Conservation (phyloP, 2,888 invertebrate species). For the Brenthis daphne region DNA sequence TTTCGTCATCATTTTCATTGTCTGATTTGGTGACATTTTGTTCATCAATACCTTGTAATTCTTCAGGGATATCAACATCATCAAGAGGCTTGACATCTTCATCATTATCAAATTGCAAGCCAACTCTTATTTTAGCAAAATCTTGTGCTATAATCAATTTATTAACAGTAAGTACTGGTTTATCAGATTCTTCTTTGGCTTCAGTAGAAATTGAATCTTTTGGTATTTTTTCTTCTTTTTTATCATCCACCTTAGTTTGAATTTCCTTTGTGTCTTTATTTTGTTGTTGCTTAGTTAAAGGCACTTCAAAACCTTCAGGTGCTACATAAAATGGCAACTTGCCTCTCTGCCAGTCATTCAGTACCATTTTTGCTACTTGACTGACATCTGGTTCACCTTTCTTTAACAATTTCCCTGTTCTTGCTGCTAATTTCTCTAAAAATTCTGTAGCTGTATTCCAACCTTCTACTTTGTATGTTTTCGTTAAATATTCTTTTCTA, state of each 20-base stretch:
- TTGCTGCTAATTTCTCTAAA: conserved; percentile 93
- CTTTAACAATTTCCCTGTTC: conserved; percentile 94
- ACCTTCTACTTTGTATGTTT: conserved; percentile 92
- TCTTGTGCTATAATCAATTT: conserved; percentile 87
- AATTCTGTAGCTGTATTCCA: conserved; percentile 94
- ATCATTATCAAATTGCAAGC: conserved; percentile 84
- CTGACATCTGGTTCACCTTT: conserved; percentile 98
- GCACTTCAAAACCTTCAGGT: conserved; percentile 91
- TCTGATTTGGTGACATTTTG: conserved; percentile 56
- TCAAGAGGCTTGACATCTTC: conserved; percentile 85
- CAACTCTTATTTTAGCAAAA: conserved; percentile 90
- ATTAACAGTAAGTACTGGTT: conserved; percentile 63
- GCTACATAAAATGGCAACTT: conserved; percentile 96
- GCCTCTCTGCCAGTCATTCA: conserved; percentile 99
- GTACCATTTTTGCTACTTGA: conserved; percentile 94
- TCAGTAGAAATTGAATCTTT: conserved; percentile 58
- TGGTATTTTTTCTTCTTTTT: conserved; percentile 51
- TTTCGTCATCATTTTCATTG: conserved; percentile 37
- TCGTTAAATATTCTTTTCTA: conserved; percentile 92
- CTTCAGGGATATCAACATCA: conserved; percentile 69
- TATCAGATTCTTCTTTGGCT: conserved; percentile 51
- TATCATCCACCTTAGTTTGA: conserved; percentile 42
- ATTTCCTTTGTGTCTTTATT: conserved; percentile 49
- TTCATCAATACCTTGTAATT: conserved; percentile 72
- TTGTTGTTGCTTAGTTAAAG: conserved; percentile 75